Evolutionary conservation across 2,797 vertebrate species (phyloP), one percentile per base, ranked within the genome.

Genomic region (Karalla daura): DNA sequence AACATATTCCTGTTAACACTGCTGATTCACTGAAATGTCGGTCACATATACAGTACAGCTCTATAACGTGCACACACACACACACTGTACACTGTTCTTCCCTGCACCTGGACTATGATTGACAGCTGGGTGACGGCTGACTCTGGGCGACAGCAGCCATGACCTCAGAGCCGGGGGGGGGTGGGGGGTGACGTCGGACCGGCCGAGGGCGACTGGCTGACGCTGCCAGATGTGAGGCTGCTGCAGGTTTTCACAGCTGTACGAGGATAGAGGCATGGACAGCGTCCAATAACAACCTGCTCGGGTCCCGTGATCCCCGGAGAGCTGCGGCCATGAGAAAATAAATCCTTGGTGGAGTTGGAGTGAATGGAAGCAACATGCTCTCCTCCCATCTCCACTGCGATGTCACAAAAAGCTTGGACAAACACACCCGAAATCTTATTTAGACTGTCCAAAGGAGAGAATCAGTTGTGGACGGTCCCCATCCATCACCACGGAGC

Each of bases 161-260:
- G 74, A 86, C 65, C 70, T 86, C 70, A 85, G 37, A 44, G n/a
- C 2, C n/a, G n/a, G n/a, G n/a, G n/a, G n/a, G n/a, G n/a, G n/a
- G n/a, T n/a, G n/a, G n/a, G n/a, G 17, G 52, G 25, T 65, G 81
- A 86, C 37, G 33, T 62, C 9, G 25, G 52, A 33, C 33, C 13
- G 2, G 52, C 9, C 15, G 49, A n/a, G n/a, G n/a, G 52, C 28
- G 5, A 52, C 23, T 23, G 15, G 45, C 53, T 8, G 62, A 65
- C 10, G 52, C 61, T 51, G 59, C 72, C 88, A 86, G 82, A 86
- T 81, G 76, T 73, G 70, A 52, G 66, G 28, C 70, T 47, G 55
- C 51, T 36, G 74, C 64, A 64, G 80, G 83, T 85, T 88, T 88
- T 75, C 54, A 70, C 86, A 88, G 86, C 83, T 90, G 86, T 46